Conservation (phyloP, 1,140 invertebrate genomes). For the Meloidogyne exigua region DNA sequence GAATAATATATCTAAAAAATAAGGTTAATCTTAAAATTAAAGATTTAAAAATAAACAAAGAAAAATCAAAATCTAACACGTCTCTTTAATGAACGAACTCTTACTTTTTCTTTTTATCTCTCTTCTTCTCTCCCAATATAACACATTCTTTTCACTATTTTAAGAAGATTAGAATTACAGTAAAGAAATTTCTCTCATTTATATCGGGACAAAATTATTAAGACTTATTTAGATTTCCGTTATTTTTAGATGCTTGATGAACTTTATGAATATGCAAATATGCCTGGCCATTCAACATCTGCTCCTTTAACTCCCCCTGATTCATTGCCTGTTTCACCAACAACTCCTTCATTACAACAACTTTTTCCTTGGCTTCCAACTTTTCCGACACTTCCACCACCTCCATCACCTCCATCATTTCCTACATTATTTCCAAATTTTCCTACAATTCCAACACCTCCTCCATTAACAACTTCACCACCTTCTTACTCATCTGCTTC, state of each 20-base stretch:
- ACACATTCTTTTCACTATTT: not conserved
- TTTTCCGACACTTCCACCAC: conserved; percentile 7
- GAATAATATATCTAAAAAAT: not conserved
- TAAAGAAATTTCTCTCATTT: too few relatives aligned
- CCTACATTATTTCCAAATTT: conserved; percentile 9
- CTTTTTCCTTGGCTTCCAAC: conserved; percentile 24
- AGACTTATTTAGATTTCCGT: too few relatives aligned
- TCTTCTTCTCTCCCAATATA: too few relatives aligned
- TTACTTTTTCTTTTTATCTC: too few relatives aligned
- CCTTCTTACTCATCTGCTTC: conserved; percentile 10
- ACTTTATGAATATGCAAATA: conserved; percentile 46
- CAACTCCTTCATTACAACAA: conserved; percentile 23
- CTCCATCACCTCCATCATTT: conserved; percentile 12
- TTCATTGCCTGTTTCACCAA: conserved; percentile 4
- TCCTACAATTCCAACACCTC: conserved; percentile 1
- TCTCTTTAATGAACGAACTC: too few relatives aligned
- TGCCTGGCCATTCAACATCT: conserved; percentile 14
- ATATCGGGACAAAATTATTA: too few relatives aligned
- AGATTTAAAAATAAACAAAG: too few relatives aligned
- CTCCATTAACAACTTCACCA: not conserved
- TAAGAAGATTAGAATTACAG: not conserved
- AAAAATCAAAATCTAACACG: too few relatives aligned
- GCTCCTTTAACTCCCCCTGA: conserved; percentile 18
- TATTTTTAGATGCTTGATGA: conserved; percentile 43
- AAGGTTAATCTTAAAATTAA: too few relatives aligned